phyloP scores from a whole-genome alignment of 2,113 vertebrate genomes.

The Thryonomys swinderianus region DNA sequence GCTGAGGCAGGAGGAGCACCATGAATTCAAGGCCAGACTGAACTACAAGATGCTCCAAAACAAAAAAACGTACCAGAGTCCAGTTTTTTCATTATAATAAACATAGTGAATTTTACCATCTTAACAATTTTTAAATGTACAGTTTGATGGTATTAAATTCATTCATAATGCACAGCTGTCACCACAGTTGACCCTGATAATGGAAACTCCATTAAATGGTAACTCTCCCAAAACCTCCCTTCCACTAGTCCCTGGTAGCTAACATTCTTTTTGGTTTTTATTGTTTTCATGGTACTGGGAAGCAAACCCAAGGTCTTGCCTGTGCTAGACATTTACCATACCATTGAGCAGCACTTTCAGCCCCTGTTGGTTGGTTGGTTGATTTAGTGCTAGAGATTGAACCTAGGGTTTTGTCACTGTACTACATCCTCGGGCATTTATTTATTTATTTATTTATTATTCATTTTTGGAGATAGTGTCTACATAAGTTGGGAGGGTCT shows the following conservation, averaged over 20 bases:
- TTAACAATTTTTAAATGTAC: background rate
- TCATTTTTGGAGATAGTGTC: background rate
- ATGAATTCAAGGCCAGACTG: background rate
- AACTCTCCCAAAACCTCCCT: background rate
- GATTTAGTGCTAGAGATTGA: background rate
- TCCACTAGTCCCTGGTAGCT: background rate
- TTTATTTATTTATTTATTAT: background rate
- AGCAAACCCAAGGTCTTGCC: background rate
- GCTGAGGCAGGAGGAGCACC: background rate
- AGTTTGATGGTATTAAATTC: background rate
- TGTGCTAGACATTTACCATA: background rate
- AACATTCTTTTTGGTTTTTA: background rate
- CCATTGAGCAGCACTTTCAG: background rate
- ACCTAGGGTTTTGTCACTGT: background rate
- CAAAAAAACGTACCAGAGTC: background rate
- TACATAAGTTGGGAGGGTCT: background rate
- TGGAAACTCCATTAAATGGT: background rate
- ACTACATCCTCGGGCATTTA: background rate
- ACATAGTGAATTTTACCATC: background rate
- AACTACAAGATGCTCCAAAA: background rate
- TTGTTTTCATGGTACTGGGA: background rate
- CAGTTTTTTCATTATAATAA: background rate
- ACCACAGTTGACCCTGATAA: background rate
- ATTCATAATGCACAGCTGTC: background rate
- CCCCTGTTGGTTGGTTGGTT: background rate